A percentile compares a stretch with the other conserved stretches of the same genome.
These are phyloP conservation scores for Drosophila sulfurigaster DNA, from an alignment of 1,140 invertebrate genomes.

Conservation along the genomic window DNA sequence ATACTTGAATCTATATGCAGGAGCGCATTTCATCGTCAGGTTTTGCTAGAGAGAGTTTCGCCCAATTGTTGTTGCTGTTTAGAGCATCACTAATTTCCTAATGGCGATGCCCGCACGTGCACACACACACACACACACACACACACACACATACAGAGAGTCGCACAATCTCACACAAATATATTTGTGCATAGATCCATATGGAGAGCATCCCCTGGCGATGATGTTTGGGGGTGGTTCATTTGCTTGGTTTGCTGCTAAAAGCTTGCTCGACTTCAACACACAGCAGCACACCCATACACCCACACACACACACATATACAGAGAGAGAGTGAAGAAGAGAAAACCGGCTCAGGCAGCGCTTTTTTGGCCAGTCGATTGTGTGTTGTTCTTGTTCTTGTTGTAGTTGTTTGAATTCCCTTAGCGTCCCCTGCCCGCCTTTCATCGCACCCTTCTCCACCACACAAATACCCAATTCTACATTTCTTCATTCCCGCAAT, in stretches of 20 bases:
- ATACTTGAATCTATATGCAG: constrained; percentile 7
- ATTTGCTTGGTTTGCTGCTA: neutral
- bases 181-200: constrained; percentile 23
- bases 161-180: neutral
- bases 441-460: no score
- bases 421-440: neutral
- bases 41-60: constrained; percentile 1
- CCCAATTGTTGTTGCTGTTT: constrained; percentile 33
- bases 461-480: constrained; percentile 2
- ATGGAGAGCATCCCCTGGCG: constrained; percentile 31
- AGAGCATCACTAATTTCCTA: constrained; percentile 42
- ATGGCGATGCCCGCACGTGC: constrained; percentile 17
- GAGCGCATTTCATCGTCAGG: neutral
- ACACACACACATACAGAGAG: neutral
- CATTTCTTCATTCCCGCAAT: constrained; percentile 5
- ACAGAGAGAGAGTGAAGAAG: neutral
- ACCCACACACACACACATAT: neutral
- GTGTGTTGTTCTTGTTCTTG: neutral
- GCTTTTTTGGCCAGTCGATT: constrained; percentile 29
- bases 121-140: constrained; percentile 14
- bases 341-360: constrained; percentile 14
- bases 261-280: constrained; percentile 4
- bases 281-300: constrained; percentile 13
- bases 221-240: constrained; percentile 7
- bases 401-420: constrained; percentile 14